Evolutionary conservation across 2,888 invertebrate genomes (phyloP).

Genomic region (Globia sparganii): DNA sequence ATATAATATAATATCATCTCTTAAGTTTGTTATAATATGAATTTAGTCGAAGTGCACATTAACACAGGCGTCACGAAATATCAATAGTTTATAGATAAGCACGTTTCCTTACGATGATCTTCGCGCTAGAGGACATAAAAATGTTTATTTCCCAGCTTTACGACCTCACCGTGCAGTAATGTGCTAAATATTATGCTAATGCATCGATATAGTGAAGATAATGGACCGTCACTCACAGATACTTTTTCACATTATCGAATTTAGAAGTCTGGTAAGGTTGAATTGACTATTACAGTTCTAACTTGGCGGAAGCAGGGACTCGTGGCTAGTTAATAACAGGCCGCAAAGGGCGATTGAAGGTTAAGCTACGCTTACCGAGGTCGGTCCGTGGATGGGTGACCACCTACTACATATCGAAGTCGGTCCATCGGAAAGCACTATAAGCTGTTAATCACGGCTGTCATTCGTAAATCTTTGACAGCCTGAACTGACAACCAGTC

Average conservation of each 20-base stretch:
- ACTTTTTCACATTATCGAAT: background rate
- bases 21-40: background rate
- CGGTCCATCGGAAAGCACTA: too few relatives aligned
- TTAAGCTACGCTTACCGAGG: too few relatives aligned
- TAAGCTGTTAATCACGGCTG: too few relatives aligned
- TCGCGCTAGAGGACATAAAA: conserved; percentile 30
- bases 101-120: conserved; percentile 12
- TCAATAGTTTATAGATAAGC: conserved; percentile 28
- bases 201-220: conserved; percentile 38
- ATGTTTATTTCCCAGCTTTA: conserved; percentile 40
- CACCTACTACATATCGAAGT: too few relatives aligned
- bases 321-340: background rate
- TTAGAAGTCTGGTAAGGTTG: background rate
- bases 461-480: too few relatives aligned
- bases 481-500: too few relatives aligned
- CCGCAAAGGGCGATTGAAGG: too few relatives aligned
- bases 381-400: too few relatives aligned
- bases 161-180: conserved; percentile 13
- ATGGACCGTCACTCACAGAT: conserved; percentile 18
- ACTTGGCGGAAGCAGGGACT: background rate
- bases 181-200: conserved; percentile 22
- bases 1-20: background rate
- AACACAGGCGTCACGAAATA: background rate
- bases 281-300: background rate
- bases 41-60: background rate